Evolutionary conservation across 1,140 invertebrate species (phyloP).

Genomic region (Diachasmimorpha longicaudata): DNA sequence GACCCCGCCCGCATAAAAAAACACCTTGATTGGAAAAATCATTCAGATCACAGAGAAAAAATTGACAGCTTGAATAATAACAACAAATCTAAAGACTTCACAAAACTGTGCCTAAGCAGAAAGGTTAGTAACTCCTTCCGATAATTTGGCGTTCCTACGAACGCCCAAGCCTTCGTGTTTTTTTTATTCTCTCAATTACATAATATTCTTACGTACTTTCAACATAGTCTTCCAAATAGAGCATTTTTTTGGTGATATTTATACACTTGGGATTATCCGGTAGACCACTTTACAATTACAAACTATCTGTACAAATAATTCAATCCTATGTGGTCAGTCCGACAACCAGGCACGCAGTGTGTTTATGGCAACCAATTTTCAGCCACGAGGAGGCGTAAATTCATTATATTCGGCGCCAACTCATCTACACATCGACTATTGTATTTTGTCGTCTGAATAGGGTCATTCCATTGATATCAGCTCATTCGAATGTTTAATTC

Average conservation of each 20-base stretch:
- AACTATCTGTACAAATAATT: conserved; percentile 11
- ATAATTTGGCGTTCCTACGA: background rate
- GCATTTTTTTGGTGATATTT: conserved; percentile 68
- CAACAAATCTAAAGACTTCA: background rate
- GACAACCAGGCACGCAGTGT: conserved; percentile 22
- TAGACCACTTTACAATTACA: background rate
- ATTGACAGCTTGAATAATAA: background rate
- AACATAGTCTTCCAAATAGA: conserved; percentile 95
- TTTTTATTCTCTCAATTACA: background rate
- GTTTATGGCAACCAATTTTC: conserved; percentile 39
- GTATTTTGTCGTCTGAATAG: background rate
- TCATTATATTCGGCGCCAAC: background rate
- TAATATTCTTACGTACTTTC: conserved; percentile 80
- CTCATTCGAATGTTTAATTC: background rate
- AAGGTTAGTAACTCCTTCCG: conserved; percentile 22
- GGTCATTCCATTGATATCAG: background rate
- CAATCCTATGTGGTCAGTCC: background rate
- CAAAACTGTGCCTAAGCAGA: conserved; percentile 32
- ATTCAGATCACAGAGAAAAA: background rate
- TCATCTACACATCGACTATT: background rate
- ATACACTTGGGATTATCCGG: background rate
- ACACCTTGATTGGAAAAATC: background rate
- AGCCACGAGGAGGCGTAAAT: conserved; percentile 38
- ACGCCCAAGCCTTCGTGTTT: background rate
- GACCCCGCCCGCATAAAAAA: background rate